These are phyloP conservation scores for Mixornis gularis DNA, from an alignment of 2,113 vertebrate genomes.

Conservation along the genomic window DNA sequence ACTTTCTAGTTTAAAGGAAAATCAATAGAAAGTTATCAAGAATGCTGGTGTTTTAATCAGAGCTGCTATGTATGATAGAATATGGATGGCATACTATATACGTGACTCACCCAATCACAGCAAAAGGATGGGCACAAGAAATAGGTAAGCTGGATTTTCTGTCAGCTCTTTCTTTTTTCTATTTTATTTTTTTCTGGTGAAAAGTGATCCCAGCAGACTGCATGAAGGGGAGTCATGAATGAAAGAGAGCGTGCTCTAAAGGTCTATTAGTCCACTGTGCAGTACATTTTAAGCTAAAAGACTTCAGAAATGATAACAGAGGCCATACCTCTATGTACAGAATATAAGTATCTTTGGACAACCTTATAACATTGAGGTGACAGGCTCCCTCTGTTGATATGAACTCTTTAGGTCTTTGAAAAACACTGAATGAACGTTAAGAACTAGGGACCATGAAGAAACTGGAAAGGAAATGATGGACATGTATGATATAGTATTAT, in stretches of 20 bases:
- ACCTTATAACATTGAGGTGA: neutral
- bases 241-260: neutral
- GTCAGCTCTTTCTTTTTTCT: neutral
- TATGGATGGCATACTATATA: neutral
- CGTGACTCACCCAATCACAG: neutral
- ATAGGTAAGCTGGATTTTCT: neutral
- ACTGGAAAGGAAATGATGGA: neutral
- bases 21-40: neutral
- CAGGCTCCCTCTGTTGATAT: neutral
- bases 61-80: neutral
- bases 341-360: conserved; percentile 37
- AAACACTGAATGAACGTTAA: neutral
- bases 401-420: neutral
- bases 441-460: neutral
- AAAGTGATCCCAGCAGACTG: neutral
- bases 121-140: neutral
- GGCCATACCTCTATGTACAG: neutral
- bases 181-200: neutral
- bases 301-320: conserved; percentile 12
- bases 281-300: neutral
- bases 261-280: neutral
- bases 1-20: conserved; percentile 16
- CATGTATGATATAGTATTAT: neutral
- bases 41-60: neutral
- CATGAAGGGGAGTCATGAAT: neutral